Conservation (phyloP, 2,797 vertebrate species). For the Liasis olivaceus region DNA sequence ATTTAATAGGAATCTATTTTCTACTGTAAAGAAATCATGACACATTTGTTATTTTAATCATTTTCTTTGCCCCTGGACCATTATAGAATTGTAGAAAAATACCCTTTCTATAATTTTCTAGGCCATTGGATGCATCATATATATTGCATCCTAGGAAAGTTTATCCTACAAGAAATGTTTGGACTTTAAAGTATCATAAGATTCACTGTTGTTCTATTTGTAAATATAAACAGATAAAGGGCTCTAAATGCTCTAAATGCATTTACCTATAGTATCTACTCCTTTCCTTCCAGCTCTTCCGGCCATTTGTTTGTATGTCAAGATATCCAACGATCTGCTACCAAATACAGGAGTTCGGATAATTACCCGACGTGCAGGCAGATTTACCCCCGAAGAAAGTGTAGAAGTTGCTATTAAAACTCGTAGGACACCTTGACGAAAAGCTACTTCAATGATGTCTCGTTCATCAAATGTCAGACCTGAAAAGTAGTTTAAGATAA, state of each 20-base stretch:
- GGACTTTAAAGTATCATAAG: neutral
- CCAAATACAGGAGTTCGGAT: slow-evolving; percentile 92
- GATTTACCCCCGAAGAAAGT: slow-evolving; percentile 94
- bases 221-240: neutral
- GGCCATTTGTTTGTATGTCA: slow-evolving; percentile 97
- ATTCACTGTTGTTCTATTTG: neutral
- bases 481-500: slow-evolving; percentile 57
- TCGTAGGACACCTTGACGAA: slow-evolving; percentile 85
- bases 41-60: neutral
- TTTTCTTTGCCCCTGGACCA: neutral
- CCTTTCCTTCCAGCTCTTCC: slow-evolving; percentile 96
- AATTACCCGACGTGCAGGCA: slow-evolving; percentile 93
- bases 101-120: neutral
- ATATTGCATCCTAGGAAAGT: neutral
- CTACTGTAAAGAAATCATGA: neutral
- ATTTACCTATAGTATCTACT: slow-evolving; percentile 88
- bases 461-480: slow-evolving; percentile 96
- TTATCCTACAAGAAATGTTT: neutral
- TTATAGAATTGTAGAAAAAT: neutral
- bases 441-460: slow-evolving; percentile 91
- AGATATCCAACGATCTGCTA: slow-evolving; percentile 86
- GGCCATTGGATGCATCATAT: neutral
- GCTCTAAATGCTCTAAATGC: neutral
- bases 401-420: slow-evolving; percentile 95
- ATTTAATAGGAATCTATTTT: neutral